A percentile compares a stretch with the other conserved stretches of the same genome.
Conservation (phyloP, 2,797 vertebrate genomes). For the Xiphophorus birchmanni region DNA sequence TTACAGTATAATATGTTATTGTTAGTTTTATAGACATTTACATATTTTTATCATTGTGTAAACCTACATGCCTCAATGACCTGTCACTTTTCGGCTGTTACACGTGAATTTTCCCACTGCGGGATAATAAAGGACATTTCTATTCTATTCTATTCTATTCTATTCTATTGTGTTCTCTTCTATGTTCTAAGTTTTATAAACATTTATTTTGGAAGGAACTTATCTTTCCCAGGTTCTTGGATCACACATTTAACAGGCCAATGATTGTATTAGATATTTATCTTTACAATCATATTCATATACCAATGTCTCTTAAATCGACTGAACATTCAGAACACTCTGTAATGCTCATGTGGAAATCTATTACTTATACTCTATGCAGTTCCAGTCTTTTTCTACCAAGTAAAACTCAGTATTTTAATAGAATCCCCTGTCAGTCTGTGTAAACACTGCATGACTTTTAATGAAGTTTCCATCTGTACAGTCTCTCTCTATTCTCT, state of each 20-base stretch:
- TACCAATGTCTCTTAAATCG: neutral
- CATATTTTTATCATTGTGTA: neutral
- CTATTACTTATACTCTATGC: neutral
- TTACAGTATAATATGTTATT: too few relatives aligned
- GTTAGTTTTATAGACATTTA: too few relatives aligned
- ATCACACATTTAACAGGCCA: neutral
- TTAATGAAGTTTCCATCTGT: conserved; percentile 1
- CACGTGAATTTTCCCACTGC: neutral
- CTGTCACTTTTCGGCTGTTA: neutral
- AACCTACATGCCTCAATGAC: neutral
- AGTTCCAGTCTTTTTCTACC: neutral
- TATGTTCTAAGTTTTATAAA: neutral
- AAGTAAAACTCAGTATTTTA: neutral
- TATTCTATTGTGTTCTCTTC: too few relatives aligned
- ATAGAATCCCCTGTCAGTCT: neutral
- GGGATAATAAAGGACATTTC: neutral
- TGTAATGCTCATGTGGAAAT: neutral
- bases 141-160: neutral
- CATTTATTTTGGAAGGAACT: neutral
- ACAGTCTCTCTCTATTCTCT: neutral
- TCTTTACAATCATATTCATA: too few relatives aligned
- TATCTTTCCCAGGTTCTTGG: neutral
- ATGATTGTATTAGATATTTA: neutral
- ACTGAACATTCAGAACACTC: neutral
- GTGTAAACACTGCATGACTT: neutral